These are phyloP conservation scores for Somateria mollissima DNA, from an alignment of 2,797 vertebrate genomes.

Conservation along the genomic window DNA sequence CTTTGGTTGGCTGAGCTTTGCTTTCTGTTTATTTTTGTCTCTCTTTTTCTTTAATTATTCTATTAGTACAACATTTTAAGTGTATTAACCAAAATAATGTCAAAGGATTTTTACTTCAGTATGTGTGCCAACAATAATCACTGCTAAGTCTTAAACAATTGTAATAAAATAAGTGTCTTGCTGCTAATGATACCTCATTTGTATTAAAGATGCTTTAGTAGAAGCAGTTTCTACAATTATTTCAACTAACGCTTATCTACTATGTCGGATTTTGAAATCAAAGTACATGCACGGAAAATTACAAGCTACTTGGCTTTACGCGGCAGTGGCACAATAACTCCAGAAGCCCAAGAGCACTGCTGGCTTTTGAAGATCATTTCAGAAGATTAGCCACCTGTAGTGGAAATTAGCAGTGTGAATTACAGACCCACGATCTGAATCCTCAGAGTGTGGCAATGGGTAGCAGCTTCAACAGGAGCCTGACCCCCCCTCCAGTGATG, in stretches of 20 bases:
- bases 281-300: background rate
- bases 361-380: background rate
- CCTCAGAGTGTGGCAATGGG: background rate
- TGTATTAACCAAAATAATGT: slow-evolving; percentile 2
- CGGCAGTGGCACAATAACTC: background rate
- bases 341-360: background rate
- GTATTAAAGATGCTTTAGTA: background rate
- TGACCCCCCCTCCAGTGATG: too few species aligned
- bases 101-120: slow-evolving; percentile 2
- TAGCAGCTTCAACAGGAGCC: background rate
- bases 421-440: background rate
- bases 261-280: background rate
- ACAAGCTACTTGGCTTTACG: background rate
- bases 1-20: background rate
- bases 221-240: background rate
- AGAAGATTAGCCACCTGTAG: background rate
- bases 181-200: slow-evolving; percentile 7
- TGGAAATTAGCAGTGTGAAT: background rate
- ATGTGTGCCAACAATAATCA: background rate
- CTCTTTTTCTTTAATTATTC: background rate
- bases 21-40: background rate
- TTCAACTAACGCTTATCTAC: background rate
- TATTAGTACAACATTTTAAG: background rate
- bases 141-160: background rate
- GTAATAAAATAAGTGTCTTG: background rate